phyloP scores from a whole-genome alignment of 1,140 invertebrate species.

The Andricus grossulariae region DNA sequence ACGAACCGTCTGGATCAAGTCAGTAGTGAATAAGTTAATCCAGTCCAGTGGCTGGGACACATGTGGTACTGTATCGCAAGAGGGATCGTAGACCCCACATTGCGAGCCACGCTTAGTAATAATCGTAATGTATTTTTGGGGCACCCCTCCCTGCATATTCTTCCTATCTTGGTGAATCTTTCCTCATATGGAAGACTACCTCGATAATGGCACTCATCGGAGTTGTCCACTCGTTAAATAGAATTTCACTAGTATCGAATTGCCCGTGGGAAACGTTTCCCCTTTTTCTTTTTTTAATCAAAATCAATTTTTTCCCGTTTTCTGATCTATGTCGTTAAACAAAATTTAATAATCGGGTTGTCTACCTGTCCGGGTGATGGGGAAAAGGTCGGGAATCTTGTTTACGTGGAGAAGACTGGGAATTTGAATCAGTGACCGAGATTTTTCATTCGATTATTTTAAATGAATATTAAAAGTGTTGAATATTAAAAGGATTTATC shows the following conservation, averaged over 20 bases:
- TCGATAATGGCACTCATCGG: slow-evolving; percentile 44
- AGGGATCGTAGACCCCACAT: slow-evolving; percentile 61
- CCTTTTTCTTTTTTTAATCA: background rate
- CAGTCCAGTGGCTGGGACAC: slow-evolving; percentile 56
- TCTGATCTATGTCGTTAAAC: too few relatives aligned
- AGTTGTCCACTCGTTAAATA: slow-evolving; percentile 60
- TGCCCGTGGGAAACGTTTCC: slow-evolving; percentile 51
- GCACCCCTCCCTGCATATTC: slow-evolving; percentile 53
- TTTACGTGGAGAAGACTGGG: too few relatives aligned
- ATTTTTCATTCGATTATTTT: too few relatives aligned
- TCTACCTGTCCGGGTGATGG: too few relatives aligned
- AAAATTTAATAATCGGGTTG: too few relatives aligned
- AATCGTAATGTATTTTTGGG: slow-evolving; percentile 75
- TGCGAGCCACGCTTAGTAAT: slow-evolving; percentile 67
- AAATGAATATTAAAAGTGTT: too few relatives aligned
- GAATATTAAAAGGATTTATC: too few relatives aligned
- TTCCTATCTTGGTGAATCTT: slow-evolving; percentile 52
- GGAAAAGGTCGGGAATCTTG: too few relatives aligned
- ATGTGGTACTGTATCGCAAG: slow-evolving; percentile 61
- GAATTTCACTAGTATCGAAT: slow-evolving; percentile 64
- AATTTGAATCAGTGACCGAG: too few relatives aligned
- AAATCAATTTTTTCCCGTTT: background rate
- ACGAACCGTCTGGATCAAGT: slow-evolving; percentile 68
- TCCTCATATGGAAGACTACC: slow-evolving; percentile 41
- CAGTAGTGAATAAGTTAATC: slow-evolving; percentile 68